These are phyloP conservation scores for Aldrovandia affinis DNA, from an alignment of 2,797 vertebrate genomes.

Conservation along the genomic window DNA sequence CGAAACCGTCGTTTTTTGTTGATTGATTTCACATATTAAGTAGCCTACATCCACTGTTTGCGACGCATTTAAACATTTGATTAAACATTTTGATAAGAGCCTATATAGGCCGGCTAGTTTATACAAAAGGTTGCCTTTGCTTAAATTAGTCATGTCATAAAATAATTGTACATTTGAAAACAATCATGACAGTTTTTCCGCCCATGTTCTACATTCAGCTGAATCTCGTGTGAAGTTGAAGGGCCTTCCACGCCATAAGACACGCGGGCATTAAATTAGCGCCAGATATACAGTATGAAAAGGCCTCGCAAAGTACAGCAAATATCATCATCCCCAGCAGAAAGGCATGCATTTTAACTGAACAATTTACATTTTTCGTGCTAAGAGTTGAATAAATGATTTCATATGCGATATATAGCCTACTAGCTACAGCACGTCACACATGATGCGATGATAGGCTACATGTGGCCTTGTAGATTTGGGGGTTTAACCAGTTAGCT, in stretches of 20 bases:
- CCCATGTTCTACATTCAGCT: not conserved
- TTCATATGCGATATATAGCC: not conserved
- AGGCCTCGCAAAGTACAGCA: not conserved
- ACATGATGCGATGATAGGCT: not conserved
- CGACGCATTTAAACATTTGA: not conserved
- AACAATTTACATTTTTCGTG: not conserved
- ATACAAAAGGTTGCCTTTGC: not conserved
- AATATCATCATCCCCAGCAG: not conserved
- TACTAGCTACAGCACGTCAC: not conserved
- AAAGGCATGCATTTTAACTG: not conserved
- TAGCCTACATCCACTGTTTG: not conserved
- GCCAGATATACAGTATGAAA: not conserved
- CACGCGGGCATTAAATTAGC: constrained; percentile 7
- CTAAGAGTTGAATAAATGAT: not conserved
- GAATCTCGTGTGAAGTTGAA: not conserved
- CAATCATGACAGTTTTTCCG: not conserved
- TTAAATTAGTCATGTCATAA: not conserved
- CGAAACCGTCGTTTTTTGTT: not conserved
- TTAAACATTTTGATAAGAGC: not conserved
- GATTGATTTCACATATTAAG: not conserved
- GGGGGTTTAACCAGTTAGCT: constrained; percentile 22
- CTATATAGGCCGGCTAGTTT: no score
- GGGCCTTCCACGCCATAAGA: not conserved
- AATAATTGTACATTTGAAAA: not conserved
- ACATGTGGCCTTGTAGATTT: not conserved